A percentile compares a stretch with the other conserved stretches of the same genome.
These are phyloP conservation scores for Zootermopsis nevadensis DNA, from an alignment of 2,888 invertebrate species.

Conservation along the genomic window DNA sequence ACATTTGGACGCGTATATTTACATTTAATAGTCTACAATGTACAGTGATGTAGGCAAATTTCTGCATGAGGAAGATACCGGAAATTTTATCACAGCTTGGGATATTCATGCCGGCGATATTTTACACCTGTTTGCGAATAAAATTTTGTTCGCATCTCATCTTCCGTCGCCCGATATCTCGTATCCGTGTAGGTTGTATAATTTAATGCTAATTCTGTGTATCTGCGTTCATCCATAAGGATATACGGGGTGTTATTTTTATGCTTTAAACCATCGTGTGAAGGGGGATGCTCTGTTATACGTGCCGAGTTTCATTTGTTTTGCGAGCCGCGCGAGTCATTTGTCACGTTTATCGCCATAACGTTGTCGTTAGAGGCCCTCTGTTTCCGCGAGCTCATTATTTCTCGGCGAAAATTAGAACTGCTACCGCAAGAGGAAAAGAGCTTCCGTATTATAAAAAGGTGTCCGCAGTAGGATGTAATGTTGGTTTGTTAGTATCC, in stretches of 20 bases:
- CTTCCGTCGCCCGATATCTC: not conserved
- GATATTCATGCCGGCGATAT: not conserved
- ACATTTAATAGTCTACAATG: not conserved
- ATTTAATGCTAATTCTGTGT: slow-evolving; percentile 16
- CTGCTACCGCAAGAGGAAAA: slow-evolving; percentile 33
- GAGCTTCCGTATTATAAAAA: slow-evolving; percentile 33
- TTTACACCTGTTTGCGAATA: slow-evolving; percentile 18
- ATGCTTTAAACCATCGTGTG: not conserved
- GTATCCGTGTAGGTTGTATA: not conserved
- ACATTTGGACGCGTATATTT: not conserved
- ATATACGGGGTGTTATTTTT: slow-evolving; percentile 6
- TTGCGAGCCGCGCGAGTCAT: slow-evolving; percentile 44
- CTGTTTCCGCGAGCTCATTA: slow-evolving; percentile 39
- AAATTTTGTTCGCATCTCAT: not conserved
- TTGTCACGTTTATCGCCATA: slow-evolving; percentile 49
- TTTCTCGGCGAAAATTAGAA: slow-evolving; percentile 44
- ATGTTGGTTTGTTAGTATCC: slow-evolving; percentile 22
- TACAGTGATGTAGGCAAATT: not conserved
- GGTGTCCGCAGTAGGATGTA: slow-evolving; percentile 8
- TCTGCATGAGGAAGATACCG: not conserved
- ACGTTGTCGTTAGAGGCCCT: slow-evolving; percentile 40
- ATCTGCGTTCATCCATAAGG: slow-evolving; percentile 24
- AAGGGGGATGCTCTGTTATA: not conserved
- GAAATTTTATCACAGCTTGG: not conserved
- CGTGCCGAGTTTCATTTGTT: slow-evolving; percentile 46